phyloP scores from a whole-genome alignment of 2,113 vertebrate species.

The Bos taurus region ARS-UCD2.0 NC_037328.1:43971001-43971500 shows the following conservation, averaged over 20 bases:
- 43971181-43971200: background rate
- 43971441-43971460: background rate
- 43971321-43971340: background rate
- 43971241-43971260: background rate
- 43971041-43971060: background rate
- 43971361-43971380: background rate
- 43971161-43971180: background rate
- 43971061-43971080: conserved; percentile 13
- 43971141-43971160: background rate
- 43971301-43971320: background rate
- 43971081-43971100: background rate
- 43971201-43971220: background rate
- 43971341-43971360: background rate
- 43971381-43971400: background rate
- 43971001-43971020: conserved; percentile 44
- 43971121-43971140: background rate
- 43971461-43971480: background rate
- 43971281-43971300: background rate
- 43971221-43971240: background rate
- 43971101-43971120: background rate
- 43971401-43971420: background rate
- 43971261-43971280: background rate
- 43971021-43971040: conserved; percentile 26
- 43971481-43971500: background rate
- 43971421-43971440: background rate